Percentiles rank a stretch among this genome's conserved stretches.
Conservation (phyloP, 1,140 invertebrate species). For the Zaprionus capensis region DNA sequence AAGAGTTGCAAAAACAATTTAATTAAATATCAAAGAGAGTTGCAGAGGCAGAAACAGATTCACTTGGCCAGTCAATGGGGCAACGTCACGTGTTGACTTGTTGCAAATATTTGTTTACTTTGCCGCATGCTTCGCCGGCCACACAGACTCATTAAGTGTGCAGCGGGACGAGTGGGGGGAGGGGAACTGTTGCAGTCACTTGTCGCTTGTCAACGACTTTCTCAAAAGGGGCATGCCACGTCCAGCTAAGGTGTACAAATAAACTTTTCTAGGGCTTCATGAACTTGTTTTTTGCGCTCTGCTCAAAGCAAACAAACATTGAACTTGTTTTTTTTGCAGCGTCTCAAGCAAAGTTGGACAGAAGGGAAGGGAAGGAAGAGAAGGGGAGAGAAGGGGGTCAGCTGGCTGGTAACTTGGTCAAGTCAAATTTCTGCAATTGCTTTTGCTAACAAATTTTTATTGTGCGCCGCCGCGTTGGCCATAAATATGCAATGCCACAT, state of each 20-base stretch:
- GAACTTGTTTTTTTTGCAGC: slow-evolving; percentile 76
- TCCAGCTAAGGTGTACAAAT: slow-evolving; percentile 68
- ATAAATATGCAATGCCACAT: slow-evolving; percentile 81
- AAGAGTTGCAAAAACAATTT: slow-evolving; percentile 24
- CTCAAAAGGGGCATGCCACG: slow-evolving; percentile 53
- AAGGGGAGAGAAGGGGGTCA: not conserved
- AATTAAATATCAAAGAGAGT: slow-evolving; percentile 47
- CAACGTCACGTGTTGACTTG: slow-evolving; percentile 75
- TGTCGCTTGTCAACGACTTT: slow-evolving; percentile 62
- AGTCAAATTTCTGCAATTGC: slow-evolving; percentile 73
- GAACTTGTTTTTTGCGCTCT: slow-evolving; percentile 72
- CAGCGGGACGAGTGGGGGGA: not conserved
- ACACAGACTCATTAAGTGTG: slow-evolving; percentile 59
- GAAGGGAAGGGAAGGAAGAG: not conserved
- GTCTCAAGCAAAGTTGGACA: slow-evolving; percentile 1
- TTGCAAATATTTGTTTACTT: slow-evolving; percentile 77
- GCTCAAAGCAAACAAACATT: slow-evolving; percentile 76
- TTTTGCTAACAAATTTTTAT: slow-evolving; percentile 73
- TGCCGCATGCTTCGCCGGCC: slow-evolving; percentile 60
- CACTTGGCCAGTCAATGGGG: slow-evolving; percentile 39
- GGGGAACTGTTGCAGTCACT: slow-evolving; percentile 27
- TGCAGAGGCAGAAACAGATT: slow-evolving; percentile 1
- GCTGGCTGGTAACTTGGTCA: slow-evolving; percentile 64
- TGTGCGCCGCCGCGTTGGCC: slow-evolving; percentile 61
- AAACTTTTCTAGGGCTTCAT: slow-evolving; percentile 76